Evolutionary conservation across 2,113 vertebrate genomes (phyloP), one percentile per base, ranked within the genome.

Genomic region (Oreamnos americanus): DNA sequence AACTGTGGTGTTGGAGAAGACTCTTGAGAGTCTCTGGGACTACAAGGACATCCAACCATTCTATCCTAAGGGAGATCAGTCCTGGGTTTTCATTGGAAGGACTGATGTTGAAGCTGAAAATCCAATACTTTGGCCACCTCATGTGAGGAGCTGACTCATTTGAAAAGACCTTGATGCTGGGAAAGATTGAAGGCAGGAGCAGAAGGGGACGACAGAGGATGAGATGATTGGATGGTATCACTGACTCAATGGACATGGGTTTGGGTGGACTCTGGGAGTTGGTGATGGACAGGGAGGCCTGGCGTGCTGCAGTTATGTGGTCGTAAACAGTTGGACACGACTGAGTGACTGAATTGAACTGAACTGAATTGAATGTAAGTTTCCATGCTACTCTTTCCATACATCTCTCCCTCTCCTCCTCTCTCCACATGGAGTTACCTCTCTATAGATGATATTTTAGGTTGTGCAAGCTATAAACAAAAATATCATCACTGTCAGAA

Each of bases 311-410:
- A 23, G 9, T 71, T 71, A 36, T 71, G n/a, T 36, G 67, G n/a
- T 71, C 0, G 0, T 36, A 36, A 36, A 11, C 17, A 23, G n/a
- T 2, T 21, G 5, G 19, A 23, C 67, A 36, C 0, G 8, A 21
- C 64, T 71, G 19, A 71, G n/a, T 11, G n/a, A 36, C 17, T 71
- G 64, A 57, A 57, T 23, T 23, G 19, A 11, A 71, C 64, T 71
- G 64, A 71, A 67, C 17, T 67, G 33, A 67, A 71, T 5, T 71
- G n/a, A 23, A 36, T 36, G 4, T 23, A 39, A 71, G n/a, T 71
- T 71, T 39, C n/a, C 67, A 39, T 36, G 67, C n/a, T 71, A 23
- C 10, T 71, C n/a, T 39, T 36, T 39, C 64, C 19, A 12, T 39
- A 23, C 67, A 23, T 12, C n/a, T 39, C 19, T 23, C n/a, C n/a